Percentiles rank a stretch among this genome's conserved stretches.
Evolutionary conservation across 1,140 invertebrate species (phyloP).

Genomic region (Agrypnia vestita): DNA sequence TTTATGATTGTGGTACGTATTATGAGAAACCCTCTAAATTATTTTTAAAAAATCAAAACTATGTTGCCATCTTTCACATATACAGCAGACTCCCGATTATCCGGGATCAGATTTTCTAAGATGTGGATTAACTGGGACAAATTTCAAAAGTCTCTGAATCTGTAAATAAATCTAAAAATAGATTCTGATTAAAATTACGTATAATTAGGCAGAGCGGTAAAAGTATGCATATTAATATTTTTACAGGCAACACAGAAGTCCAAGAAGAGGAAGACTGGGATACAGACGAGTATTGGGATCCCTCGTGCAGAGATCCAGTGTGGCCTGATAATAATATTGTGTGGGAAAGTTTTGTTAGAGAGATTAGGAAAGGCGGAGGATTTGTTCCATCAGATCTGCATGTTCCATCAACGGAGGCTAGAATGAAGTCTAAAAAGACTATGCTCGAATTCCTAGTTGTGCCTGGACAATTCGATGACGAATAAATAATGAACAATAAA

Average conservation of each 20-base stretch:
- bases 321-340: not conserved
- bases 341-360: not conserved
- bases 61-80: too few species aligned
- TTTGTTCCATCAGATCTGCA: conserved; percentile 1
- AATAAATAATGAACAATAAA: not conserved
- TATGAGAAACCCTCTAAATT: too few species aligned
- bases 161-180: too few species aligned
- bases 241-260: not conserved
- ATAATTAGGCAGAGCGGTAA: too few species aligned
- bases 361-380: not conserved
- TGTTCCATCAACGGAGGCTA: not conserved
- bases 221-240: not conserved
- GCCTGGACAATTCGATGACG: conserved; percentile 55
- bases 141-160: too few species aligned
- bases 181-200: too few species aligned
- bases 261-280: conserved; percentile 55
- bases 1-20: too few species aligned
- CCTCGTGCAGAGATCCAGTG: conserved; percentile 13
- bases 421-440: not conserved
- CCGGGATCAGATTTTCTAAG: too few species aligned
- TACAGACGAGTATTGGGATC: conserved; percentile 53
- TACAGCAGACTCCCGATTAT: too few species aligned
- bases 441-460: not conserved
- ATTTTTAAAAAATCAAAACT: too few species aligned
- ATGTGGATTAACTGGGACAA: too few species aligned